Percentiles rank a stretch among this genome's conserved stretches.
Conservation (phyloP, 2,888 invertebrate species). For the Apamea anceps region DNA sequence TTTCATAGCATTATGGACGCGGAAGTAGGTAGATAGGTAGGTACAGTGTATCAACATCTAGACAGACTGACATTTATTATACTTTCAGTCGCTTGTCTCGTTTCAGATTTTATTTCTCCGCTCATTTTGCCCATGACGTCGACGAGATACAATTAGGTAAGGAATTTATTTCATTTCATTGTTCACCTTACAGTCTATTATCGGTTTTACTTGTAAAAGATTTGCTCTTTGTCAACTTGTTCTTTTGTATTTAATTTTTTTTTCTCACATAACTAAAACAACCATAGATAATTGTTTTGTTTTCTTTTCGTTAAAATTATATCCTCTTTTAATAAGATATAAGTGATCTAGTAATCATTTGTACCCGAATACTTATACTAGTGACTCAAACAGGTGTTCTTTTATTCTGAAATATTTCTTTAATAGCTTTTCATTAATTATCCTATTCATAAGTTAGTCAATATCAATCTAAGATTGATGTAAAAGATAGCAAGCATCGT, state of each 20-base stretch:
- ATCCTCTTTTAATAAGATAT: neutral
- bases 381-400: slow-evolving; percentile 60
- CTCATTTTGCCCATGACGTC: slow-evolving; percentile 13
- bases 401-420: neutral
- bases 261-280: neutral
- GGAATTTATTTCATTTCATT: slow-evolving; percentile 33
- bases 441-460: neutral
- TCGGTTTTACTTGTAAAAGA: slow-evolving; percentile 1
- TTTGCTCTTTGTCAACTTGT: slow-evolving; percentile 1
- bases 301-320: neutral
- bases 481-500: slow-evolving; percentile 35
- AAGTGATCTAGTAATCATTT: neutral
- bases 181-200: slow-evolving; percentile 11
- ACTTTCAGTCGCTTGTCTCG: neutral
- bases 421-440: neutral
- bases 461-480: slow-evolving; percentile 14
- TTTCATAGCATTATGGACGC: neutral
- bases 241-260: slow-evolving; percentile 10
- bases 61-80: slow-evolving; percentile 39
- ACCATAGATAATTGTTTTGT: neutral
- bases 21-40: neutral
- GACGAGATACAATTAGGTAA: slow-evolving; percentile 9
- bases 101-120: slow-evolving; percentile 32
- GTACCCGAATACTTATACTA: neutral
- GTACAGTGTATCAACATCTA: slow-evolving; percentile 3